Base-by-base conservation (phyloP, 2,797 vertebrate genomes). In the Myotis vivesi region DNA sequence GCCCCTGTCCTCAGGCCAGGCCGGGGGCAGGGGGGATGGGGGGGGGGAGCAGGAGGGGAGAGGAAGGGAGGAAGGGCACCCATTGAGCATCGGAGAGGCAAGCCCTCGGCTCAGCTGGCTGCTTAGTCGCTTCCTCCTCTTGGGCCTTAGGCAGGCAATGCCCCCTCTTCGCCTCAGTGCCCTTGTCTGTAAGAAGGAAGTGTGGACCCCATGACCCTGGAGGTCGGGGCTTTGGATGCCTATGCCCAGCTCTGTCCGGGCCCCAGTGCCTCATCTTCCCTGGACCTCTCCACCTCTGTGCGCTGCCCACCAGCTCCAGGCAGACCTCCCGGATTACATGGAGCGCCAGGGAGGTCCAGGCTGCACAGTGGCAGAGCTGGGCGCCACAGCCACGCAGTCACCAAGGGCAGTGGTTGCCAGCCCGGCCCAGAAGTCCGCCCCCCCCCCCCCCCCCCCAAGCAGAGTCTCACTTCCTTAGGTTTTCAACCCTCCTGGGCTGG, bases 401-500 rank as follows among this genome's bases (percentile, higher is more conserved):
- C 38, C 53, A n/a, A 44, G 59, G 7, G 5, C 4, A 28, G 38
- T 10, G 5, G 66, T 57, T 15, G 3, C 30, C 2, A n/a, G 64
- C 41, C 76, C 64, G 49, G 12, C 12, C 44, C 44, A 46, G 44
- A 46, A 46, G 44, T 3, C 25, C 25, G 4, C 33, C 41, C 36
- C 51, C 69, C 33, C 7, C 5, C n/a, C n/a, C n/a, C n/a, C n/a
- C 80, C 20, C 22, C 23, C 11, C 20, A 33, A 38, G 72, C 53
- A 75, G 73, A 71, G 33, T 62, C 64, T 94, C 69, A 72, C 69
- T 83, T 76, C 62, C 72, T 93, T 13, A 44, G 84, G 72, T 91
- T 79, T 77, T 92, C 49, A 82, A 36, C 30, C 71, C 19, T 33
- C 59, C 55, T 41, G 66, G 83, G 80, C 71, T 49, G 25, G 64